These are phyloP conservation scores for Lomographa bimaculata DNA, from an alignment of 2,888 invertebrate species.

Conservation along the genomic window DNA sequence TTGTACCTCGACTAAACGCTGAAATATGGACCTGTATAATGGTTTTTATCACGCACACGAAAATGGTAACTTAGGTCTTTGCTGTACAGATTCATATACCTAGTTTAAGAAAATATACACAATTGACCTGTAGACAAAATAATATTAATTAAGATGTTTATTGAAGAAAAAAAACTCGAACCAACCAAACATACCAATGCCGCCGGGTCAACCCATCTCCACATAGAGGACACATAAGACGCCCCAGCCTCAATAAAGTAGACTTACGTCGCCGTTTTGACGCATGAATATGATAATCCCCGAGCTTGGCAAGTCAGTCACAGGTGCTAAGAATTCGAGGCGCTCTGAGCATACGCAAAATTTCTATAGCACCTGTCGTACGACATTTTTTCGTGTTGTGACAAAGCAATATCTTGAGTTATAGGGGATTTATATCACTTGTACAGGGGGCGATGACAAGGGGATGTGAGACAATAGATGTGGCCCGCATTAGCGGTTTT, in stretches of 20 bases:
- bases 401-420: constrained; percentile 41
- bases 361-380: constrained; percentile 40
- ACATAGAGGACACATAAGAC: no score
- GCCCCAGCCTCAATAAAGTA: constrained; percentile 42
- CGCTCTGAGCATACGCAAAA: constrained; percentile 40
- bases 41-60: no score
- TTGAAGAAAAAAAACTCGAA: no score
- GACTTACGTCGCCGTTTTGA: constrained; percentile 42
- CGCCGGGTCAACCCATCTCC: neutral
- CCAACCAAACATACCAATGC: neutral
- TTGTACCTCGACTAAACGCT: no score
- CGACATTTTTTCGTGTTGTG: constrained; percentile 43
- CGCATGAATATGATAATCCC: constrained; percentile 53
- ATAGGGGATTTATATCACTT: constrained; percentile 43
- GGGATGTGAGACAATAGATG: constrained; percentile 37
- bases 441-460: constrained; percentile 25
- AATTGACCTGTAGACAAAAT: no score
- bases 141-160: no score
- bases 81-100: no score
- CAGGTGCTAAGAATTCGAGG: constrained; percentile 43
- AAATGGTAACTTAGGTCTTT: no score
- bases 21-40: no score
- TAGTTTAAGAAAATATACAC: no score
- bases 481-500: constrained; percentile 41
- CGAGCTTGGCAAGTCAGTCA: constrained; percentile 39